Evolutionary conservation across 2,888 invertebrate genomes (phyloP), one percentile per base, ranked within the genome.

Genomic region (Allophyes oxyacanthae): DNA sequence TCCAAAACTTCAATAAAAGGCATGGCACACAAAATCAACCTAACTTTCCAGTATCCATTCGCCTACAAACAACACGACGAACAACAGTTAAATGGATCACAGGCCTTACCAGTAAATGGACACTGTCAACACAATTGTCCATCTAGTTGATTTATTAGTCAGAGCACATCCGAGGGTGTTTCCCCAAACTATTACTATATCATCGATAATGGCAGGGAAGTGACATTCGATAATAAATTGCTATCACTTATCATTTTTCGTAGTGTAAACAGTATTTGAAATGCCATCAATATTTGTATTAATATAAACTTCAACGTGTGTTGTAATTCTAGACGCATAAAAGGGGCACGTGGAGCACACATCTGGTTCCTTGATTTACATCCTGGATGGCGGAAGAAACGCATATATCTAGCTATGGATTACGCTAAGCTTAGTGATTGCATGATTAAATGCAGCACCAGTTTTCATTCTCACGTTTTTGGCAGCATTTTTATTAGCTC

Each of bases 141-240:
- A 38, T 32, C 38, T 33, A 33, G n/a, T 13, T 63, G 69, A 68
- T 68, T 14, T 46, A 68, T 63, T n/a, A 34, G 28, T 14, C 42
- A 20, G 7, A 40, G 45, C 10, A 38, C 49, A 49, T n/a, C 1
- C n/a, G 37, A 44, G 68, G 68, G 55, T 49, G 14, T 28, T 4
- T 42, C 45, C 63, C 49, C 38, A 33, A 32, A 46, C 61, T 43
- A 50, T 14, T 11, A 43, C 25, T 33, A 25, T 14, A 10, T 43
- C 45, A 53, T 60, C 52, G 42, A 53, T 66, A 46, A 43, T 53
- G 32, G 9, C 37, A 46, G 38, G 36, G 36, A 15, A 13, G 51
- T 55, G 49, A 62, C 44, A 20, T 34, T 45, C 20, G 6, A 10
- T 56, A 43, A 67, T 62, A 61, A 61, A 55, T 65, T 45, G 50